A percentile compares a stretch with the other conserved stretches of the same genome.
Conservation (phyloP, 2,797 vertebrate species). For the Malacoraja senta region DNA sequence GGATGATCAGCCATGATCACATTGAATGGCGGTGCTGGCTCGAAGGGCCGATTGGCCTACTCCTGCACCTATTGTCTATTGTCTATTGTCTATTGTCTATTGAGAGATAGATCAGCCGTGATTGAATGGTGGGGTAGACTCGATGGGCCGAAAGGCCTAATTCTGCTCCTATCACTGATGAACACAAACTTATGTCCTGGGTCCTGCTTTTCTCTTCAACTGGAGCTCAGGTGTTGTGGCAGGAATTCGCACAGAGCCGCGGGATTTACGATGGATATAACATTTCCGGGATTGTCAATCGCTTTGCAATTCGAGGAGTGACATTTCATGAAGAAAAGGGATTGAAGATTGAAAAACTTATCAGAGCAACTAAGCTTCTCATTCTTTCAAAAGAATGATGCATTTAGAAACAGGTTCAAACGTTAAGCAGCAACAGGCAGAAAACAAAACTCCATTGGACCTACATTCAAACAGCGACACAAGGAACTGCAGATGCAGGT, state of each 20-base stretch:
- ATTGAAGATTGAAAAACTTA: neutral
- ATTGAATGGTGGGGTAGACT: no score
- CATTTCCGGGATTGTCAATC: neutral
- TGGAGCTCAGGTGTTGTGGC: neutral
- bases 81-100: no score
- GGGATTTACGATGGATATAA: no score
- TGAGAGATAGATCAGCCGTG: no score
- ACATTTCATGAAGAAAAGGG: neutral
- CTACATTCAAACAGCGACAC: no score
- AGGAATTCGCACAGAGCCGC: neutral
- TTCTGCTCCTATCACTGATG: no score
- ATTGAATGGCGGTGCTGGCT: no score
- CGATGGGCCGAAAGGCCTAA: no score
- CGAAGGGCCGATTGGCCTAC: no score
- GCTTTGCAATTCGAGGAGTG: neutral
- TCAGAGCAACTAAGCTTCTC: neutral
- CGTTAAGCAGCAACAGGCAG: neutral
- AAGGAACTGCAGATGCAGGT: no score
- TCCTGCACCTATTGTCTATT: no score
- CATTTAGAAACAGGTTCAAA: neutral
- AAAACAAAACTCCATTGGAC: neutral
- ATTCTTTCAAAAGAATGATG: neutral
- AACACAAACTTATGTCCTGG: neutral
- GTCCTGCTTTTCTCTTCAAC: neutral
- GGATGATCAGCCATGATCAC: no score